Evolutionary conservation across 2,113 vertebrate genomes (phyloP), one percentile per base, ranked within the genome.

Genomic region (Pomatostomus ruficeps): DNA sequence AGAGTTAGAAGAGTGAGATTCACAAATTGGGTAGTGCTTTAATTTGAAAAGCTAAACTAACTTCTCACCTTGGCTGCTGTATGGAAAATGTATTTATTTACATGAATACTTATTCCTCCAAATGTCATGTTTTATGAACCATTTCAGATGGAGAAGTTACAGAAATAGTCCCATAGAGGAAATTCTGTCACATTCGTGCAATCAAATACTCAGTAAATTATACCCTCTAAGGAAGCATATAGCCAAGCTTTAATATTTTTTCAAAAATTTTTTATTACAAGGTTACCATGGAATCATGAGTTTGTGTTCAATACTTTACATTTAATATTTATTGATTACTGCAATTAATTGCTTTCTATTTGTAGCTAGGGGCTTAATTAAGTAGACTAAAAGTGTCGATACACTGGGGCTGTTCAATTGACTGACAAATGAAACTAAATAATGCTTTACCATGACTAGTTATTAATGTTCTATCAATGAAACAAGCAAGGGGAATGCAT

Each of bases 251-350:
- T 61, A n/a, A 33, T 43, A 51, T 66, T 58, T 79, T 79, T 42
- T 12, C 19, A 31, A 59, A 68, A 91, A 51, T 61, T 46, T 80
- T 68, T 94, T 88, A 77, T 91, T 92, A 74, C 23, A 79, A 36
- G 4, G 25, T 22, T 22, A 25, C 22, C 63, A 62, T 46, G 36
- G 61, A 92, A 81, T 67, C 45, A 51, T 38, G 43, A 93, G 40
- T 28, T 86, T 74, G 25, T 78, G 51, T 87, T 91, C 86, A 74
- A 29, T 96, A 63, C 11, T 85, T 91, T 48, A 26, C 26, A 94
- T 85, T 92, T 94, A 95, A 71, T 83, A 94, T 80, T 95, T 97
- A 97, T 93, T 93, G 85, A 95, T 92, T 91, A 52, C 45, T 95
- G 43, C 42, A 86, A 96, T 94, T 94, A 95, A 92, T 75, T 93